Base-by-base conservation (phyloP, 2,888 invertebrate genomes). In the Drosophila colorata region DNA sequence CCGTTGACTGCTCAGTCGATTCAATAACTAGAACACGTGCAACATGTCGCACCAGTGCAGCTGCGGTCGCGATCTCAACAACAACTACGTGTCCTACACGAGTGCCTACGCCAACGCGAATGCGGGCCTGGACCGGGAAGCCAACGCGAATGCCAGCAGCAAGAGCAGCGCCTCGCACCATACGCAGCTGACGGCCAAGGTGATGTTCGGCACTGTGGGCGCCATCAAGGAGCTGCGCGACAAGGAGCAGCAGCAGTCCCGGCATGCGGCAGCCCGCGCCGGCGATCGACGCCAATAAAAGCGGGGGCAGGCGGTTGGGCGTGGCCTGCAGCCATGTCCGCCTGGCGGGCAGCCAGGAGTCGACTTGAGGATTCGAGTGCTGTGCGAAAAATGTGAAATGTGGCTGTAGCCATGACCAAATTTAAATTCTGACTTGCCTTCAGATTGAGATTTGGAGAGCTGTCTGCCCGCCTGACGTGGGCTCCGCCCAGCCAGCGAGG, bases 171-270 rank as follows among this genome's bases (percentile, higher is more conserved):
- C 74, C n/a, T 69, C 87, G 33, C 79, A 86, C 61, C 90, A 90
- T 66, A 88, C 91, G 49, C 91, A 95, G 93, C 94, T 95, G 91
- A 95, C 95, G 80, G 95, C 95, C 91, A 95, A 95, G 93, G 95
- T 95, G 73, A 94, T 95, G 91, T 95, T 95, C 91, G 95, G 95
- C 69, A 95, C 95, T 82, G 95, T 95, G 90, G 94, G 95, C 74
- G 94, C 95, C 90, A 95, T 95, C 93, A 95, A 95, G 92, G 95
- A 95, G 92, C 93, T 95, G 90, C 95, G 95, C 88, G 94, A 95
- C 91, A 95, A 95, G 89, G 95, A 95, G 92, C 94, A 95, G 93
- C 93, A 94, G 73, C 94, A 95, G 87, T 93, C 94, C 69, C 94
- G 95, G 87, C 93, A 94, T 80, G 94, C 87, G 52, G 77, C 86